Percentiles rank a stretch among this genome's conserved stretches.
Evolutionary conservation across 1,140 invertebrate genomes (phyloP).

Genomic region (Drosophila erecta): DNA sequence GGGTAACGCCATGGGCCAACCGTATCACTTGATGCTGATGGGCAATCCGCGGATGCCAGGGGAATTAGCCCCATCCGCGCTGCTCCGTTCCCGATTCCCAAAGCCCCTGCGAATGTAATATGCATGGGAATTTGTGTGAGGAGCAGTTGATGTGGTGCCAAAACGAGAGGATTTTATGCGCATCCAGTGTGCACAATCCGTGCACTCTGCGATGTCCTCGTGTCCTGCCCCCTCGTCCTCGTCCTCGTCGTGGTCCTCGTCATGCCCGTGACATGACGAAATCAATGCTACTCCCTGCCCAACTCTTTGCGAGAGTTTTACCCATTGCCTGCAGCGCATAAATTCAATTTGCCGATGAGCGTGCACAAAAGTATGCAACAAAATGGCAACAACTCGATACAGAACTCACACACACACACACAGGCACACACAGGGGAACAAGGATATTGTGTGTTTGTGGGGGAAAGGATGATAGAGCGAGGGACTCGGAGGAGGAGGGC

Average conservation of each 20-base stretch:
- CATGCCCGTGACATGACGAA: constrained; percentile 33
- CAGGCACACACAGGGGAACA: not conserved
- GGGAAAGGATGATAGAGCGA: not conserved
- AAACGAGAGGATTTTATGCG: constrained; percentile 71
- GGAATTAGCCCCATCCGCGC: constrained; percentile 25
- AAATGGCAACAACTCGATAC: constrained; percentile 59
- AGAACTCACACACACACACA: constrained; percentile 1
- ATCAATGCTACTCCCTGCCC: constrained; percentile 50
- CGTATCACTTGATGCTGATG: not conserved
- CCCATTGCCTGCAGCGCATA: constrained; percentile 66
- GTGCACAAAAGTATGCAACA: constrained; percentile 78
- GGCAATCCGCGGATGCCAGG: constrained; percentile 24
- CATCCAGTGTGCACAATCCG: constrained; percentile 52
- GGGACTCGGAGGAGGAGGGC: not conserved
- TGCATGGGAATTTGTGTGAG: constrained; percentile 45
- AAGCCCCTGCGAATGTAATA: constrained; percentile 29
- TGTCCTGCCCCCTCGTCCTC: not conserved
- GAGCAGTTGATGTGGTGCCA: constrained; percentile 62
- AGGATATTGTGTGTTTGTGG: not conserved
- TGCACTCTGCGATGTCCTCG: constrained; percentile 28
- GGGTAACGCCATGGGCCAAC: no score
- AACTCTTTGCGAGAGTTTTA: constrained; percentile 28
- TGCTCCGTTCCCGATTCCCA: no score
- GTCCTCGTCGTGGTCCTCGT: not conserved
- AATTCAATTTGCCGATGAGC: constrained; percentile 77